Percentiles rank a stretch among this genome's conserved stretches.
Evolutionary conservation across 1,140 invertebrate species (phyloP).

Genomic region (Lordiphosa stackelbergi): DNA sequence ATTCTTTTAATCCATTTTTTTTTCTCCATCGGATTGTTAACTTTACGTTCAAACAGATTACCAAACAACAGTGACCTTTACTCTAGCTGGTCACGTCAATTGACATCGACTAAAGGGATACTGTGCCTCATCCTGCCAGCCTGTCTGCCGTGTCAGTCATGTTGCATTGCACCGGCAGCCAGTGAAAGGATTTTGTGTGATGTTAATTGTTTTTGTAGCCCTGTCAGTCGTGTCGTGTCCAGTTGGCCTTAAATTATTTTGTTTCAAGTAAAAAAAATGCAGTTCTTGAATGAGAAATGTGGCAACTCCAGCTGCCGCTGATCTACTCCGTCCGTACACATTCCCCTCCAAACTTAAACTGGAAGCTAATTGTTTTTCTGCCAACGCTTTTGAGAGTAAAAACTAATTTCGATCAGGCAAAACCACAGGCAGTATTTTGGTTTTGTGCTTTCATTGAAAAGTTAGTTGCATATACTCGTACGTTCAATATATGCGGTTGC

Average conservation of each 20-base stretch:
- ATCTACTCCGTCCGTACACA: neutral
- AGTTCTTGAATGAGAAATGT: conserved; percentile 18
- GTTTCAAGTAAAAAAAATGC: conserved; percentile 19
- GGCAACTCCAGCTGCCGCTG: conserved; percentile 17
- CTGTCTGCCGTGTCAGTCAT: conserved; percentile 35
- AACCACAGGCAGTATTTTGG: conserved; percentile 45
- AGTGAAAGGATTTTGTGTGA: conserved; percentile 39
- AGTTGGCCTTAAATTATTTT: conserved; percentile 58
- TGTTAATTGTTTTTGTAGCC: conserved; percentile 62
- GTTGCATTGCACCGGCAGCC: conserved; percentile 25
- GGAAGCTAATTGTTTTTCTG: conserved; percentile 30
- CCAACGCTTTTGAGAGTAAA: conserved; percentile 40
- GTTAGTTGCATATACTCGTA: too few relatives aligned
- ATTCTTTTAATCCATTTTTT: neutral
- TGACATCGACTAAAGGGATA: conserved; percentile 1
- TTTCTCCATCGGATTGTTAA: conserved; percentile 47
- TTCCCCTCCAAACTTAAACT: neutral
- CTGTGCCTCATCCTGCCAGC: conserved; percentile 29
- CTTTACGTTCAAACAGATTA: conserved; percentile 72
- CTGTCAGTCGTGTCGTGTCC: conserved; percentile 23
- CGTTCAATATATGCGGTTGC: too few relatives aligned
- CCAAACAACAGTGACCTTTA: conserved; percentile 36
- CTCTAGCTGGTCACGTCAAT: conserved; percentile 1
- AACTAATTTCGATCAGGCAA: conserved; percentile 54
- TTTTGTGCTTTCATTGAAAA: conserved; percentile 25